Percentiles rank a stretch among this genome's conserved stretches.
Conservation (phyloP, 1,140 invertebrate genomes). For the Aphis gossypii region DNA sequence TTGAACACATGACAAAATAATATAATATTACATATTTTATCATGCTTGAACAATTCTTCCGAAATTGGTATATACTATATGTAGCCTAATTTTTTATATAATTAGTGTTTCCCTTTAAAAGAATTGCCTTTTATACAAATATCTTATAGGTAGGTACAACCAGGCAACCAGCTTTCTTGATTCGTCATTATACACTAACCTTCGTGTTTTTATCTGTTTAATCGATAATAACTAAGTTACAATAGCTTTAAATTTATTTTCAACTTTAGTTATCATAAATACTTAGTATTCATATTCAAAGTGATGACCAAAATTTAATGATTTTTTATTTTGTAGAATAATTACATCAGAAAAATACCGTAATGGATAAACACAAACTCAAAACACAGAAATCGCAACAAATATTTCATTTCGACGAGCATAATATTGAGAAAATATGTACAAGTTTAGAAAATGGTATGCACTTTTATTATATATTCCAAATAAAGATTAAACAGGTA, state of each 20-base stretch:
- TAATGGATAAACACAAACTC: constrained; percentile 21
- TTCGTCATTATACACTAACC: not conserved
- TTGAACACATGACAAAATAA: too few species aligned
- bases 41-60: too few species aligned
- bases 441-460: constrained; percentile 29
- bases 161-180: not conserved
- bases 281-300: not conserved
- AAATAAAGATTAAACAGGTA: not conserved
- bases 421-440: constrained; percentile 16
- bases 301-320: not conserved
- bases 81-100: too few species aligned
- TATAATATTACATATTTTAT: too few species aligned
- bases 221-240: not conserved
- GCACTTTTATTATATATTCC: not conserved
- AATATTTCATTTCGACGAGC: constrained; percentile 21
- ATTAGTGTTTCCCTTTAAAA: not conserved
- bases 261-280: not conserved
- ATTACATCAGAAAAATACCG: not conserved
- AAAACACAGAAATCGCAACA: constrained; percentile 29
- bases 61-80: too few species aligned
- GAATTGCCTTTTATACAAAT: not conserved
- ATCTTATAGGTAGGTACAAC: too few species aligned
- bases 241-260: not conserved
- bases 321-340: not conserved
- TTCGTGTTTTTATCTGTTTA: not conserved